phyloP scores from a whole-genome alignment of 1,140 invertebrate genomes.

The Anastrepha obliqua region DNA sequence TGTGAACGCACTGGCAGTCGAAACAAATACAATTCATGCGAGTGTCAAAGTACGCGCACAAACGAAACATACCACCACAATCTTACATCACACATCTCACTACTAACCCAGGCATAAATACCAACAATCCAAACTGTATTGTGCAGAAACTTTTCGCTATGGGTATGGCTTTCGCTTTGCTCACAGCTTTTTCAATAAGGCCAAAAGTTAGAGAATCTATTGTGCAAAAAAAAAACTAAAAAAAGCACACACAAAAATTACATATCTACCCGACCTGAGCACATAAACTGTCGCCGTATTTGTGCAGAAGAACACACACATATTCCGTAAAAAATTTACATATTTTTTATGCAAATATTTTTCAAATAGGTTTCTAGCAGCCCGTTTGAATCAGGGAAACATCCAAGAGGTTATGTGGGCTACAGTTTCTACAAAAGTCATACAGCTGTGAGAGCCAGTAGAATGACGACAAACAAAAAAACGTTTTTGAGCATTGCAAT shows the following conservation, averaged over 20 bases:
- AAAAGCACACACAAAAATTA: neutral
- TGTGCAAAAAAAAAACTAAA: neutral
- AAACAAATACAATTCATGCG: constrained; percentile 17
- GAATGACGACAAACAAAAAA: neutral
- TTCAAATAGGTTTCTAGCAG: neutral
- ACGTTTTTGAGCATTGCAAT: constrained; percentile 39
- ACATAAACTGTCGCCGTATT: neutral
- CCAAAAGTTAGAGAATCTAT: neutral
- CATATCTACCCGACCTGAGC: neutral
- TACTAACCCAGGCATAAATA: neutral
- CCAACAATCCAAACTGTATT: neutral
- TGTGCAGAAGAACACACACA: neutral
- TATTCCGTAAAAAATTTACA: neutral
- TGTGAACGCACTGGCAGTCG: neutral
- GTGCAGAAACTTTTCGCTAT: constrained; percentile 25
- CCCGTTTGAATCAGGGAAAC: neutral
- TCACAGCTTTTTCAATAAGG: neutral
- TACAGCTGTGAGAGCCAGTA: neutral
- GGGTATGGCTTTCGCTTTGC: neutral
- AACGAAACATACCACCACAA: neutral
- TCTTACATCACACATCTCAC: neutral
- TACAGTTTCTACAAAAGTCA: neutral
- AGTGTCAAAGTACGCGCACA: neutral
- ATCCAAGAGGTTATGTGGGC: neutral
- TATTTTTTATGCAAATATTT: constrained; percentile 25